phyloP scores from a whole-genome alignment of 2,888 invertebrate species.

The Ischnura elegans region DNA sequence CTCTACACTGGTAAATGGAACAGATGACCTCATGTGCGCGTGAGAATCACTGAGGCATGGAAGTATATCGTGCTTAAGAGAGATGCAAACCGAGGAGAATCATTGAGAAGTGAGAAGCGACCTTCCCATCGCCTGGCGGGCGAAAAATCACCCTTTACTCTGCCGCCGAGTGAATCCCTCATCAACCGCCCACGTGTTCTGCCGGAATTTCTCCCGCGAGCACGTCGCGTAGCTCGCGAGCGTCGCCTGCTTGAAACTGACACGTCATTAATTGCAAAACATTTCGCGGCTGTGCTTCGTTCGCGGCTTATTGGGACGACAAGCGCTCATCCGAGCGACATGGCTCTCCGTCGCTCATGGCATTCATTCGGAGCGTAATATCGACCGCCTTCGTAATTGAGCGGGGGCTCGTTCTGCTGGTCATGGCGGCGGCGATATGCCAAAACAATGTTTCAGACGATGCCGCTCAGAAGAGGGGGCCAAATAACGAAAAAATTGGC shows the following conservation, averaged over 20 bases:
- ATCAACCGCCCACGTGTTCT: not conserved
- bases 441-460: constrained; percentile 9
- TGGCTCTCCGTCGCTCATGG: not conserved
- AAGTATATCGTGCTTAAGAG: no score
- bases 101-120: no score
- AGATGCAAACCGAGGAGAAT: no score
- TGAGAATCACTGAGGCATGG: no score
- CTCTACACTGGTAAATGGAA: no score
- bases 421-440: constrained; percentile 17
- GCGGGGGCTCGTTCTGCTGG: not conserved
- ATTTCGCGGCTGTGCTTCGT: not conserved
- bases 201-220: not conserved
- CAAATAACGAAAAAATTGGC: not conserved
- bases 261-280: not conserved
- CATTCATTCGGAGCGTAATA: not conserved
- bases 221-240: not conserved
- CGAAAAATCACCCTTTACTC: not conserved
- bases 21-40: no score
- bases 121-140: no score
- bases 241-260: not conserved
- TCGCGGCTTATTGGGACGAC: not conserved
- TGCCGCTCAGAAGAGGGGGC: no score
- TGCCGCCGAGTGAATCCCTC: not conserved
- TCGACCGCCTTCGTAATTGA: constrained; percentile 26
- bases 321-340: not conserved